phyloP scores from a whole-genome alignment of 2,113 vertebrate species.

The Pipra filicauda region DNA sequence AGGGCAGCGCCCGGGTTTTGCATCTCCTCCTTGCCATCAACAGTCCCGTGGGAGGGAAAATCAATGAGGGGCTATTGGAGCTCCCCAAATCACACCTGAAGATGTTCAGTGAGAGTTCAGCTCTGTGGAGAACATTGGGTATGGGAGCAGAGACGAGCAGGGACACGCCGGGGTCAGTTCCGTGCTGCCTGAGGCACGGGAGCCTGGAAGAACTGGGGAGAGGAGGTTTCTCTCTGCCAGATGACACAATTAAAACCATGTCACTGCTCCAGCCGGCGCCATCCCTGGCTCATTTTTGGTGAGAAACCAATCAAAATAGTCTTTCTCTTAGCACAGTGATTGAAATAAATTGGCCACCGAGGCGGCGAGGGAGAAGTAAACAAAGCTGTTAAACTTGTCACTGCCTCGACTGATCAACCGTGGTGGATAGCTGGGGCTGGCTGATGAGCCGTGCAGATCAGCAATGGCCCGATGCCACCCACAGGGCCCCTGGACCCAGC shows the following conservation, averaged over 20 bases:
- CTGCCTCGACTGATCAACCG: constrained; percentile 6
- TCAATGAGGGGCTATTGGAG: background rate
- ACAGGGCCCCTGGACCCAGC: background rate
- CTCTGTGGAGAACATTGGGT: fast-evolving
- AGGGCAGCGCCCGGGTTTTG: background rate
- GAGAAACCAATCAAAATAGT: background rate
- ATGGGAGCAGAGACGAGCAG: background rate
- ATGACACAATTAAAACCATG: background rate
- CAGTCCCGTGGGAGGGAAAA: background rate
- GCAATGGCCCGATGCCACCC: fast-evolving
- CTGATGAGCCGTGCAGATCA: background rate
- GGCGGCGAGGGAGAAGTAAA: background rate
- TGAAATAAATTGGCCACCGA: background rate
- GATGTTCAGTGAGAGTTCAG: background rate
- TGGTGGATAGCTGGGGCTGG: background rate
- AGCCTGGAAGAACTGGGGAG: background rate
- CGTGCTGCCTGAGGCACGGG: background rate
- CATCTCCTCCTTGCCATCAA: background rate
- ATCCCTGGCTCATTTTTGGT: background rate
- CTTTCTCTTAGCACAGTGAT: background rate
- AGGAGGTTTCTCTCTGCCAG: background rate
- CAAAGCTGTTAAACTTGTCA: constrained; percentile 48
- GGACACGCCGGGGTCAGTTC: background rate
- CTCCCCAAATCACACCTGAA: background rate
- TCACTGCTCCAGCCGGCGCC: background rate